A percentile compares a stretch with the other conserved stretches of the same genome.
Evolutionary conservation across 2,888 invertebrate genomes (phyloP).

Genomic region (Latrodectus elegans): DNA sequence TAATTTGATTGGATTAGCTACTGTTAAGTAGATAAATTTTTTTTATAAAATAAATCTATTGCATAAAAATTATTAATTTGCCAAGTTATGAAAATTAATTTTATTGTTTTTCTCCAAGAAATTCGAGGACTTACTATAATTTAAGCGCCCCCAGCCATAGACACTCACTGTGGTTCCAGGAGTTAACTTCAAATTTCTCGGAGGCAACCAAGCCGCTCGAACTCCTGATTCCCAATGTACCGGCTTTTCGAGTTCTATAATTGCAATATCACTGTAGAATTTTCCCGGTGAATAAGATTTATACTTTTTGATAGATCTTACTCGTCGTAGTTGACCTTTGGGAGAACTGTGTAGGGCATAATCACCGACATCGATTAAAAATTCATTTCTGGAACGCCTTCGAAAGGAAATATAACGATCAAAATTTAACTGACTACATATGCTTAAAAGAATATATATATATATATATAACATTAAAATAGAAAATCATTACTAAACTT

Average conservation of each 20-base stretch:
- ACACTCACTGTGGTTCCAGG: constrained; percentile 32
- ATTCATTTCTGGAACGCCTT: background rate
- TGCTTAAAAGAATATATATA: too few species aligned
- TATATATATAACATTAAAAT: too few species aligned
- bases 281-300: constrained; percentile 13
- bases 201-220: constrained; percentile 14
- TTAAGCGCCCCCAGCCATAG: constrained; percentile 59
- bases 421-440: too few species aligned
- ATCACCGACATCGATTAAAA: constrained; percentile 43
- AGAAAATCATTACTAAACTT: too few species aligned
- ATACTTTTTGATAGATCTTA: background rate
- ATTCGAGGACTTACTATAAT: constrained; percentile 24
- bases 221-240: constrained; percentile 12
- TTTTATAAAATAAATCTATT: too few species aligned
- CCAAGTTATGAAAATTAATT: too few species aligned
- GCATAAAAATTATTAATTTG: too few species aligned
- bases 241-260: constrained; percentile 38
- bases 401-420: background rate
- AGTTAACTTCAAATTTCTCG: constrained; percentile 4
- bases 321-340: background rate
- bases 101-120: too few species aligned
- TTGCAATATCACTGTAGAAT: constrained; percentile 41
- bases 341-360: constrained; percentile 3
- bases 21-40: too few species aligned
- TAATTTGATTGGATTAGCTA: too few species aligned